These are phyloP conservation scores for Sphaerophoria taeniata DNA, from an alignment of 2,888 invertebrate genomes.

Conservation along the genomic window DNA sequence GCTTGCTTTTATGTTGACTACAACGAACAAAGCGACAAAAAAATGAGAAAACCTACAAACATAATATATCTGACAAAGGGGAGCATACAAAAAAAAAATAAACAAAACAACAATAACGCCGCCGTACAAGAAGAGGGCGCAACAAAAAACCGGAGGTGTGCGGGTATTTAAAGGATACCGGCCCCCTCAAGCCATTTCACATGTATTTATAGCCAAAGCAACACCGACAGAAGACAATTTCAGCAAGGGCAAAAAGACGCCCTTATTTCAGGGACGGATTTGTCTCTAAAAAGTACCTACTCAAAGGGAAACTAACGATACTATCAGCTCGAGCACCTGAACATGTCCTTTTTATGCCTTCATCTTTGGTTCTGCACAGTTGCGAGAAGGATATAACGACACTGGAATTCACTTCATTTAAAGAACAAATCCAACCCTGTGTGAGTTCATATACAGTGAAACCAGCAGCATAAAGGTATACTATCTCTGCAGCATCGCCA, in stretches of 20 bases:
- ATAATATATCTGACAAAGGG: constrained; percentile 53
- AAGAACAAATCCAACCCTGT: not conserved
- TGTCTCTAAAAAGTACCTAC: too few relatives aligned
- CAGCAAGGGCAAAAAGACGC: constrained; percentile 21
- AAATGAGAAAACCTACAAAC: not conserved
- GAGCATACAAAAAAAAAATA: constrained; percentile 29
- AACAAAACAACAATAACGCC: constrained; percentile 14
- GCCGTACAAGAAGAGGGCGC: constrained; percentile 55
- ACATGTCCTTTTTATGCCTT: too few relatives aligned
- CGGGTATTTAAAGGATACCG: constrained; percentile 55
- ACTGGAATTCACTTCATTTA: too few relatives aligned
- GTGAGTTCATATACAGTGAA: not conserved
- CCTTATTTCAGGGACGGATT: not conserved
- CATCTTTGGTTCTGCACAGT: too few relatives aligned
- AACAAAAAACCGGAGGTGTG: constrained; percentile 57
- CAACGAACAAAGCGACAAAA: constrained; percentile 2
- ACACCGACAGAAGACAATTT: constrained; percentile 17
- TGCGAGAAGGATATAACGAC: too few relatives aligned
- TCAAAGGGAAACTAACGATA: too few relatives aligned
- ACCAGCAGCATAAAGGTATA: constrained; percentile 43
- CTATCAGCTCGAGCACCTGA: too few relatives aligned
- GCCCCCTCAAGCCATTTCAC: constrained; percentile 46
- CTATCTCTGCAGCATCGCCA: constrained; percentile 67
- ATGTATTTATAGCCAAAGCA: constrained; percentile 68
- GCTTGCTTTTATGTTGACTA: constrained; percentile 39